phyloP scores from a whole-genome alignment of 2,113 vertebrate genomes.

The Triplophysa dalaica region DNA sequence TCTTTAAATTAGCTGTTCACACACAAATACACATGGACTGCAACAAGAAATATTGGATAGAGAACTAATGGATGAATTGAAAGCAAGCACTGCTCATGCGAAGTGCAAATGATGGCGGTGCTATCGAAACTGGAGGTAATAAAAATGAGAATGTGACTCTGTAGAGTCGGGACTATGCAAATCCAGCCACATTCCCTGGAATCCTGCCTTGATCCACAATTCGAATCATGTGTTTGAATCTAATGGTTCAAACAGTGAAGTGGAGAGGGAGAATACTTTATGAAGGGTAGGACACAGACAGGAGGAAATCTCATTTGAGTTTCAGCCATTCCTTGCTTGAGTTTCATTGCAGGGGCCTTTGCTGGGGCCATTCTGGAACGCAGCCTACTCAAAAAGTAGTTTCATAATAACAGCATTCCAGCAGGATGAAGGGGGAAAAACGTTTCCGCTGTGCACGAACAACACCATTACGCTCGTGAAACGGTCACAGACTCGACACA shows the following conservation, averaged over 20 bases:
- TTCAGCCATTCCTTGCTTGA: background rate
- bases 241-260: conserved; percentile 4
- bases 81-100: background rate
- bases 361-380: conserved; percentile 46
- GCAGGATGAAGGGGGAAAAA: background rate
- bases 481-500: conserved; percentile 16
- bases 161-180: background rate
- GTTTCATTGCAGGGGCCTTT: conserved; percentile 43
- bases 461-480: conserved; percentile 50
- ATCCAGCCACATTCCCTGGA: conserved; percentile 36
- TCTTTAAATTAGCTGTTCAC: no score
- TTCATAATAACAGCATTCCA: conserved; percentile 57
- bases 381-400: conserved; percentile 41
- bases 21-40: no score
- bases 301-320: background rate
- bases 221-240: conserved; percentile 32
- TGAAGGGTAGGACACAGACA: background rate
- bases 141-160: background rate
- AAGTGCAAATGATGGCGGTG: conserved; percentile 8
- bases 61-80: background rate
- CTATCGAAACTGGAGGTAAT: background rate
- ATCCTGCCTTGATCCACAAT: conserved; percentile 37
- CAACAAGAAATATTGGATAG: no score
- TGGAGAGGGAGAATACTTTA: background rate
- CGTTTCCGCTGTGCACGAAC: conserved; percentile 8